Conservation (phyloP, 2,113 vertebrate genomes). For the Rhodinocichla rosea region DNA sequence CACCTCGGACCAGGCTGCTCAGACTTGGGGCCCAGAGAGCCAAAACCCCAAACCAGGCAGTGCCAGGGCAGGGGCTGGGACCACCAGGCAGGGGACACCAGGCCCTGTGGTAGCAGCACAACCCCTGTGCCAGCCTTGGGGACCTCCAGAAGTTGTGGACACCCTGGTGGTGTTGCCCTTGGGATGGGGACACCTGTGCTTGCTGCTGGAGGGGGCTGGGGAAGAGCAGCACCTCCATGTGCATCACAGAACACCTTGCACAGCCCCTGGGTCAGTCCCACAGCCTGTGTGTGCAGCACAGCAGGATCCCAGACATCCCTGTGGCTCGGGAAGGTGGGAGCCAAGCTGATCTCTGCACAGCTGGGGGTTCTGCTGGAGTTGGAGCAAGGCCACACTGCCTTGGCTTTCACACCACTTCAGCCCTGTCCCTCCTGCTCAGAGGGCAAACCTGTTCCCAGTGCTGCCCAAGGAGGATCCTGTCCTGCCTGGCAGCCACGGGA, state of each 20-base stretch:
- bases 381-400: not conserved
- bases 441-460: not conserved
- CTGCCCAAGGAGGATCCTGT: not conserved
- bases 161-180: not conserved
- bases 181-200: not conserved
- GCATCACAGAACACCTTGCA: not conserved
- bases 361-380: not conserved
- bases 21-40: not conserved
- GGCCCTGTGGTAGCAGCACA: not conserved
- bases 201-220: not conserved
- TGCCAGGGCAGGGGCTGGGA: not conserved
- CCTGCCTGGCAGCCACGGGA: not conserved
- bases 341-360: not conserved
- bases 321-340: not conserved
- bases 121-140: not conserved
- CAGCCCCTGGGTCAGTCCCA: not conserved
- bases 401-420: not conserved
- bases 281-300: rapidly evolving
- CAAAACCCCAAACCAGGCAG: not conserved
- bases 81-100: not conserved
- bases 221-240: not conserved
- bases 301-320: not conserved
- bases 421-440: not conserved
- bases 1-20: not conserved
- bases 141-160: not conserved